phyloP scores from a whole-genome alignment of 2,888 invertebrate species.

The Itoplectis maculator region DNA sequence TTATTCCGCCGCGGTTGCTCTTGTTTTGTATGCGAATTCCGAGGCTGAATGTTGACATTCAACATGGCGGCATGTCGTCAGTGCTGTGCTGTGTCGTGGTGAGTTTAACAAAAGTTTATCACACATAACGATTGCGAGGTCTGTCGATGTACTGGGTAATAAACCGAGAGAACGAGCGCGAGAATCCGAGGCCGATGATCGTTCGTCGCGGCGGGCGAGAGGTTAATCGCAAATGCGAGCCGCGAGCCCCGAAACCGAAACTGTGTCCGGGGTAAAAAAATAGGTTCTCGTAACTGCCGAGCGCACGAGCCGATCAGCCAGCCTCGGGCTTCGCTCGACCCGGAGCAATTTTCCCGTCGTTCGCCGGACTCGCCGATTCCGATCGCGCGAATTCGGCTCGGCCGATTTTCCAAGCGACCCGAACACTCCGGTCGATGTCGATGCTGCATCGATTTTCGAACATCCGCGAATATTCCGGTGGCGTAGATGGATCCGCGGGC shows the following conservation, averaged over 20 bases:
- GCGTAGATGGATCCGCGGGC: slow-evolving; percentile 15
- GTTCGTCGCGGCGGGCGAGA: slow-evolving; percentile 13
- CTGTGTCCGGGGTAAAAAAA: slow-evolving; percentile 74
- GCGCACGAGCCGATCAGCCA: slow-evolving; percentile 43
- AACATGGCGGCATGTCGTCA: slow-evolving; percentile 98
- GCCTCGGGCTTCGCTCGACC: slow-evolving; percentile 17
- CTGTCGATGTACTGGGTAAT: slow-evolving; percentile 64
- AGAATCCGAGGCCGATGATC: slow-evolving; percentile 39
- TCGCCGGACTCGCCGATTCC: too few relatives aligned
- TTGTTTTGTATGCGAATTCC: slow-evolving; percentile 65
- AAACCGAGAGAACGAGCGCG: slow-evolving; percentile 43
- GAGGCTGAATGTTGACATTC: slow-evolving; percentile 89
- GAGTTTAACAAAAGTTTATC: slow-evolving; percentile 87
- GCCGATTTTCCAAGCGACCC: slow-evolving; percentile 21
- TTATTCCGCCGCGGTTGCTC: slow-evolving; percentile 47
- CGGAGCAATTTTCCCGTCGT: neutral
- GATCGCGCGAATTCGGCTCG: slow-evolving; percentile 1
- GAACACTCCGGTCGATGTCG: slow-evolving; percentile 32
- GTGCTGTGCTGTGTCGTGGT: slow-evolving; percentile 98
- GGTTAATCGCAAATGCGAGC: neutral
- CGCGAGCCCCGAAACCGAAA: slow-evolving; percentile 39
- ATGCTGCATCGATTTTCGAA: slow-evolving; percentile 62
- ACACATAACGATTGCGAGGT: slow-evolving; percentile 71
- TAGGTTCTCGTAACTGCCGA: slow-evolving; percentile 77
- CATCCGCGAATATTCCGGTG: slow-evolving; percentile 20